phyloP scores from a whole-genome alignment of 2,113 vertebrate species.

The Ailuropoda melanoleuca region DNA sequence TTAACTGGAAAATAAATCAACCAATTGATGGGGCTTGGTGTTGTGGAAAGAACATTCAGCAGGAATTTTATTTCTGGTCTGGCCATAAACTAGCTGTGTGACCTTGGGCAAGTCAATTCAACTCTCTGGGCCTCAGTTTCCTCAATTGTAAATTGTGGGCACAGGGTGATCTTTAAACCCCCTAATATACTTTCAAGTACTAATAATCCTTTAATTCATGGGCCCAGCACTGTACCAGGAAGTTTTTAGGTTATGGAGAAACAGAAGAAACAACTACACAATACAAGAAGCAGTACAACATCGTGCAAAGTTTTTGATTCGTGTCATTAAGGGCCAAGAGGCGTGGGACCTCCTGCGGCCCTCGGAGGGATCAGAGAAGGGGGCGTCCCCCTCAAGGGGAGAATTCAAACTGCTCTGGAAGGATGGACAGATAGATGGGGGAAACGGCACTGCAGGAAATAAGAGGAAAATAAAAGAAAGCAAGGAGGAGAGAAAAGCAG shows the following conservation, averaged over 20 bases:
- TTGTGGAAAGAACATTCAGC: background rate
- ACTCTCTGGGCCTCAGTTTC: background rate
- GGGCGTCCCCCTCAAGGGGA: background rate
- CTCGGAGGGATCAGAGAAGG: background rate
- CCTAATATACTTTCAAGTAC: background rate
- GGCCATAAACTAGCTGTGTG: background rate
- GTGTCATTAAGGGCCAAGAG: background rate
- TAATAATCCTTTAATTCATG: background rate
- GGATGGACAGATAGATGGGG: background rate
- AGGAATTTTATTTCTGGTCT: background rate
- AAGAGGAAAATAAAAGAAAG: background rate
- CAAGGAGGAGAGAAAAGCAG: background rate
- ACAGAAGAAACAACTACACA: background rate
- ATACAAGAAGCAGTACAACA: background rate
- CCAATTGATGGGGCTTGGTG: background rate
- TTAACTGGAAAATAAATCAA: background rate
- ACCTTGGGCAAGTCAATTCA: background rate
- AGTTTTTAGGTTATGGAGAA: background rate
- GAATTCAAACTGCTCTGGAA: background rate
- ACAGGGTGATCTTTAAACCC: background rate
- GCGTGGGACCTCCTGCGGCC: background rate
- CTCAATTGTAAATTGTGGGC: background rate
- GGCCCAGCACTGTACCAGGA: background rate
- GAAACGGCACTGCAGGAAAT: fast-evolving
- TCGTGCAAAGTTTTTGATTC: background rate